phyloP scores from a whole-genome alignment of 2,888 invertebrate species.

The Invenusta paracnida region DNA sequence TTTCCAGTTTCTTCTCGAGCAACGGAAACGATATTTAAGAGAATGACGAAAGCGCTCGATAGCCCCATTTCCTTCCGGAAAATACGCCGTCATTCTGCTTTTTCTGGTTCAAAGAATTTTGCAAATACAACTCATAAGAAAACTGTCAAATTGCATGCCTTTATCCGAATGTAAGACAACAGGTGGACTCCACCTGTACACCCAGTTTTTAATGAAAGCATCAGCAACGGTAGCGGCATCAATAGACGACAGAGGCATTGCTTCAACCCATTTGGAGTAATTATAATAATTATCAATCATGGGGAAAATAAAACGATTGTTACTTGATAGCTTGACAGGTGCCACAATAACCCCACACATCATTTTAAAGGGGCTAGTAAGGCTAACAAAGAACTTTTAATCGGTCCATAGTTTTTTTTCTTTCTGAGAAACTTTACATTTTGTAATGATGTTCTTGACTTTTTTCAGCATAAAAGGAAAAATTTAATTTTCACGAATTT shows the following conservation, averaged over 20 bases:
- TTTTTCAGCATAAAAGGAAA: neutral
- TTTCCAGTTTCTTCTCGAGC: neutral
- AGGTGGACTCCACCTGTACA: neutral
- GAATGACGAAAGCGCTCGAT: neutral
- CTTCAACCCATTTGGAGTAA: slow-evolving; percentile 11
- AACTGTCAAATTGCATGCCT: neutral
- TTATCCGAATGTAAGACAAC: slow-evolving; percentile 2
- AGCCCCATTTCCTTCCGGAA: neutral
- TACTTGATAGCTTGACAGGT: neutral
- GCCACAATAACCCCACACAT: neutral
- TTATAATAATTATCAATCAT: slow-evolving; percentile 1
- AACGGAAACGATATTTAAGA: too few relatives aligned
- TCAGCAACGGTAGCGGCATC: neutral
- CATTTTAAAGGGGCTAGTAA: neutral
- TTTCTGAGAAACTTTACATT: neutral
- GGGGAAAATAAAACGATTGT: neutral
- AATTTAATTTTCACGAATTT: neutral
- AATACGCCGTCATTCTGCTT: neutral
- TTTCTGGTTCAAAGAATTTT: neutral
- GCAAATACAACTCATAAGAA: neutral
- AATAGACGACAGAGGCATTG: neutral
- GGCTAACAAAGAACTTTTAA: neutral
- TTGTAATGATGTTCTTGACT: too few relatives aligned
- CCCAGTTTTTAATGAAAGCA: neutral
- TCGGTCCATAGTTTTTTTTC: neutral